Evolutionary conservation across 2,888 invertebrate genomes (phyloP).

Genomic region (Tipula helvola): DNA sequence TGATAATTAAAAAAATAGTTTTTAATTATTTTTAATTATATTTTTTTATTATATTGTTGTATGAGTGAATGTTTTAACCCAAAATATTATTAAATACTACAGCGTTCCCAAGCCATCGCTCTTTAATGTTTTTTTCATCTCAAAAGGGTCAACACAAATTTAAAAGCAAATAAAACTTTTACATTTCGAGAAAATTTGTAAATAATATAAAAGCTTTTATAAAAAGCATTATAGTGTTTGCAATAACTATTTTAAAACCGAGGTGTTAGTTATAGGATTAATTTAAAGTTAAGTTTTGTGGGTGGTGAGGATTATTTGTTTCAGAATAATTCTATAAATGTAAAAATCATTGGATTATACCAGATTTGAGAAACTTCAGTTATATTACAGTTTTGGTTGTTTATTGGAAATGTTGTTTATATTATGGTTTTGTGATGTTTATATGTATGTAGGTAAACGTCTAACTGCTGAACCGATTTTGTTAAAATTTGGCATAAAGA

Average conservation of each 20-base stretch:
- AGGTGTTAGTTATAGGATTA: background rate
- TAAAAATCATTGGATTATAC: background rate
- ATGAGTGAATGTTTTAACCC: background rate
- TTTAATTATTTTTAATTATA: background rate
- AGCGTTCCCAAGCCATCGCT: background rate
- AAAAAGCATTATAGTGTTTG: background rate
- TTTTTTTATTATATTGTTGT: background rate
- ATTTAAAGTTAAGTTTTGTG: background rate
- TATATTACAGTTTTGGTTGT: background rate
- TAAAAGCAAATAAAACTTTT: background rate
- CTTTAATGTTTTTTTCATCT: background rate
- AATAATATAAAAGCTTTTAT: background rate
- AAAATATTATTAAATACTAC: background rate
- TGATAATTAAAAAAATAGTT: background rate
- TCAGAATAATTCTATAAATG: background rate
- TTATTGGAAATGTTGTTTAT: background rate
- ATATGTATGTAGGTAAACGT: background rate
- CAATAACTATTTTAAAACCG: background rate
- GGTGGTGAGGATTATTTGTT: background rate
- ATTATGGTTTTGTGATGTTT: background rate
- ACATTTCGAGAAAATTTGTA: background rate
- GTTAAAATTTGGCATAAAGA: too few species aligned
- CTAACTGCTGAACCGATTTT: too few species aligned
- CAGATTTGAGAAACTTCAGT: background rate
- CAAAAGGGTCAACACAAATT: background rate